phyloP scores from a whole-genome alignment of 2,797 vertebrate genomes.

The Lagorchestes hirsutus region DNA sequence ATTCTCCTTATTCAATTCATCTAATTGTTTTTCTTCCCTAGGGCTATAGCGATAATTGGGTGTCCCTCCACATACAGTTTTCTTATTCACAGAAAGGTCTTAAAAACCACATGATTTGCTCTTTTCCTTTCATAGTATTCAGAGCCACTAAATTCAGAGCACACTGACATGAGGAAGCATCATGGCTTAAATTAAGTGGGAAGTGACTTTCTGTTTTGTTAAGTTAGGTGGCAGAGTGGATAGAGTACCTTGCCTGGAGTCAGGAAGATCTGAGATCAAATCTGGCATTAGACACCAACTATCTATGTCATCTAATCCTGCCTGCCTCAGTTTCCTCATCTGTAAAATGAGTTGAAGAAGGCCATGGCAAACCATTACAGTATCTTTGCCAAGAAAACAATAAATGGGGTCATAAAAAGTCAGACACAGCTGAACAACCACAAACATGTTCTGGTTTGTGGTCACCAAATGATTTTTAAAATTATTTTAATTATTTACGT shows the following conservation, averaged over 20 bases:
- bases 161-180: not conserved
- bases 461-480: not conserved
- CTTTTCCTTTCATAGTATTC: not conserved
- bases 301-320: not conserved
- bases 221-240: not conserved
- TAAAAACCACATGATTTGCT: not conserved
- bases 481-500: not conserved
- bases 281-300: not conserved
- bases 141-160: not conserved
- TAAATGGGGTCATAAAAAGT: not conserved
- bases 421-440: not conserved
- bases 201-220: not conserved
- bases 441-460: not conserved
- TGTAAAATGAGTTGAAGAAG: not conserved
- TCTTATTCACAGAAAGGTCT: not conserved
- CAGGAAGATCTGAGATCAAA: not conserved
- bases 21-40: not conserved
- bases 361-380: not conserved
- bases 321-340: not conserved
- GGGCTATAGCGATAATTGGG: not conserved
- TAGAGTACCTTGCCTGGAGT: not conserved
- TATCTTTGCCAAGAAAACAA: not conserved
- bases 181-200: not conserved
- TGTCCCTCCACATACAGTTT: not conserved
- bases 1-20: not conserved